Percentiles rank a stretch among this genome's conserved stretches.
These are phyloP conservation scores for Varecia variegata DNA, from an alignment of 2,797 vertebrate genomes.

Conservation along the genomic window DNA sequence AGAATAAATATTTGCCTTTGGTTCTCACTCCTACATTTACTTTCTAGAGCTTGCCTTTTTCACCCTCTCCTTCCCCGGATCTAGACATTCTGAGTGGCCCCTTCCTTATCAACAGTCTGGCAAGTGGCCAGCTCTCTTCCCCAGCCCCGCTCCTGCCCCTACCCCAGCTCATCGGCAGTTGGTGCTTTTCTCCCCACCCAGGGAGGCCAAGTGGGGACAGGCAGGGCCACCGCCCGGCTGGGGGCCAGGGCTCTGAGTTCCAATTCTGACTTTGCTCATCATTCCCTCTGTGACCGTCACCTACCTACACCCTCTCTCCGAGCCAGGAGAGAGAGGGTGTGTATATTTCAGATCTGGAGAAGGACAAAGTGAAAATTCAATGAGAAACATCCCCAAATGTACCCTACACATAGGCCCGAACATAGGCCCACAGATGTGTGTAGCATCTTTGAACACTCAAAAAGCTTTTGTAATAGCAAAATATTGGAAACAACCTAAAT, in stretches of 20 bases:
- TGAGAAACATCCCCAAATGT: not conserved
- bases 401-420: not conserved
- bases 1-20: not conserved
- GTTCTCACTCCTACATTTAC: not conserved
- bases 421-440: not conserved
- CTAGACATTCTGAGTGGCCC: not conserved
- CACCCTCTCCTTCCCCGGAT: not conserved
- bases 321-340: not conserved
- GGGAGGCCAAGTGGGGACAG: not conserved
- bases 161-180: not conserved
- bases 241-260: not conserved
- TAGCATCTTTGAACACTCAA: not conserved
- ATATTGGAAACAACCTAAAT: not conserved
- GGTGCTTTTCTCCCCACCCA: not conserved
- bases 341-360: not conserved
- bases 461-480: not conserved
- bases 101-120: not conserved
- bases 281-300: not conserved
- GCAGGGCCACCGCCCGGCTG: fast-evolving
- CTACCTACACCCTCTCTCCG: not conserved
- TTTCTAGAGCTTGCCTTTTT: not conserved
- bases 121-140: not conserved
- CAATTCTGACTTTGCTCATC: not conserved
- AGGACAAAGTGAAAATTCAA: not conserved
- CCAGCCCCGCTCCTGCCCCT: not conserved